Evolutionary conservation across 2,888 invertebrate genomes (phyloP), one percentile per base, ranked within the genome.

Genomic region (Lithophane ornitopus): DNA sequence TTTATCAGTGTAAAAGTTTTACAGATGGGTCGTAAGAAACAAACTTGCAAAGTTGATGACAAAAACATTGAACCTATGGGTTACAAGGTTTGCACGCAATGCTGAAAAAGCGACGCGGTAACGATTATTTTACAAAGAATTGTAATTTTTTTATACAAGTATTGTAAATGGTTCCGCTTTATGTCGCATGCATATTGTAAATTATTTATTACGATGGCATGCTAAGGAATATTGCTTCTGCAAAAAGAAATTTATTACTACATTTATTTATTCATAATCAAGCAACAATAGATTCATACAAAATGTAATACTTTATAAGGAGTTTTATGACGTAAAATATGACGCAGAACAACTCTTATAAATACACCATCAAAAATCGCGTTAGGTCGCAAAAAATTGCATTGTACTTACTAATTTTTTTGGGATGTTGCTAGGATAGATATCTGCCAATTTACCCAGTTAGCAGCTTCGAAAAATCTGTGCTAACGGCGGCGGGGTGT

Each of bases 181-280:
- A 41, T 46, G 52, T 78, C 52, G 83, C 79, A 84, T 83, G 74
- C 54, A 56, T 61, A 78, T 67, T 81, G 19, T 69, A 70, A 79
- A 69, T 69, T 78, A 14, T 28, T 52, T 52, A 22, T 68, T 58
- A 46, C 54, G 22, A 26, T 62, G 52, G 61, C 58, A 66, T 73
- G 78, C 52, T 49, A 19, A 34, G 34, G 59, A 56, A 61, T 49
- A 61, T 34, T 54, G 12, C n/a, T 19, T 66, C n/a, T 28, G 16
- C n/a, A 7, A 52, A 52, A 46, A 26, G 0, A 39, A 11, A 6
- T 58, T 49, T 34, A 34, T 34, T 34, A 34, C 34, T 34, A 34
- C 3, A 2, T 2, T 34, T 34, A 34, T 34, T 34, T 34, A 3
- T 34, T 34, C 34, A 34, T 34, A 34, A 34, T 34, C 34, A 34